Evolutionary conservation across 2,113 vertebrate species (phyloP), one percentile per base, ranked within the genome.

Genomic region (Oreocharis arfaki): DNA sequence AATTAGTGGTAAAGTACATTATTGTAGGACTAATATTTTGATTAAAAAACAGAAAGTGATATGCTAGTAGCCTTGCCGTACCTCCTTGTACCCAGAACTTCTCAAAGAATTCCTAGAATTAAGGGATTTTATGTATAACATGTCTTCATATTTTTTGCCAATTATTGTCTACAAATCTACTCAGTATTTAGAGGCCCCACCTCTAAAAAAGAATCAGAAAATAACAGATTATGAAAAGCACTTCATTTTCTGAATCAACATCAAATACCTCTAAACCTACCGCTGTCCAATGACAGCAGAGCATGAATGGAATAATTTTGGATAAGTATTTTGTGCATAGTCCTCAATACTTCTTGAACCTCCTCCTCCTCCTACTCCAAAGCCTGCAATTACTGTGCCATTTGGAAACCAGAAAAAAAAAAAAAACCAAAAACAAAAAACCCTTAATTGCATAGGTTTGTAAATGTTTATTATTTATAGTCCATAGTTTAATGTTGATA

Each of bases 21-120:
- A 16, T 33, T 88, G 85, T 73, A 95, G 5, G 12, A 42, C 12
- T 37, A 69, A 41, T 22, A 23, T 44, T 35, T 82, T 4, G 0
- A 42, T 67, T 64, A 18, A 63, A 79, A 67, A 16, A 0, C 9
- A 75, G 23, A 56, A 71, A 85, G 2, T 6, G 21, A 33, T 28
- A 68, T 2, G 7, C 10, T 39, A 55, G 11, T 10, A 74, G 4
- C 10, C 13, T 35, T 35, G 13, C 10, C 18, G 4, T 30, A 14
- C 3, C 1, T 60, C 27, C 6, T 44, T 60, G 2, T 56, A 12
- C 2, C 7, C 19, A 76, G 4, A 3, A 61, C 1, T 24, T 71
- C 6, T 8, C 41, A n/a, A 79, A 82, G 10, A 55, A 52, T 69
- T 60, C 32, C 5, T 41, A 22, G 5, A 37, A 27, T 37, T 52